These are phyloP conservation scores for Smutsia gigantea DNA, from an alignment of 2,797 vertebrate species.

Conservation along the genomic window DNA sequence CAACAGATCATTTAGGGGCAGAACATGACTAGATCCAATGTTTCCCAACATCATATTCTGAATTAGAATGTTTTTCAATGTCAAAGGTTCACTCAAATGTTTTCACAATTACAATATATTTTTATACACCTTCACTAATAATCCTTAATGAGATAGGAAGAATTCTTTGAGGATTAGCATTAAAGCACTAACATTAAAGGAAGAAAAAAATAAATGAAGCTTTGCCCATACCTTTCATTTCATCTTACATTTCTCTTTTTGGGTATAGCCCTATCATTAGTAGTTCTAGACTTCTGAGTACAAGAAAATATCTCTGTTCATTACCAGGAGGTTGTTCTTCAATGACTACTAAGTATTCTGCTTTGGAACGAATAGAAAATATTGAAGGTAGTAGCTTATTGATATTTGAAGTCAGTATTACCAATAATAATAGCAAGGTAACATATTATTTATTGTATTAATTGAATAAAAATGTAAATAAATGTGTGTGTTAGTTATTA, in stretches of 20 bases:
- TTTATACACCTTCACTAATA: neutral
- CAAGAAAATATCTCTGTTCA: neutral
- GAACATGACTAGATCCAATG: slow-evolving; percentile 12
- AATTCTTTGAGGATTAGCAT: neutral
- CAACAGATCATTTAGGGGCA: slow-evolving; percentile 46
- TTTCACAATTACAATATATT: slow-evolving; percentile 6
- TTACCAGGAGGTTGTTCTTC: neutral
- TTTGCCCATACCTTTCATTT: slow-evolving; percentile 17
- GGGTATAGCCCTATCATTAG: neutral
- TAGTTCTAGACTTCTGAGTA: neutral
- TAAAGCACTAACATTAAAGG: slow-evolving; percentile 21
- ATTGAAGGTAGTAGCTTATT: neutral
- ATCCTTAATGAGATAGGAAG: neutral
- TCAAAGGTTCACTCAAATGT: neutral
- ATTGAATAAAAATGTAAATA: neutral
- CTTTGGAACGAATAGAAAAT: slow-evolving; percentile 12
- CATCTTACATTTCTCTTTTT: neutral
- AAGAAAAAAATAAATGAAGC: neutral
- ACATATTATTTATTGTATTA: neutral
- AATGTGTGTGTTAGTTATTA: neutral
- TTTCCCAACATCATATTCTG: neutral
- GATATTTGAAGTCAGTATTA: neutral
- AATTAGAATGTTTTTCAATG: slow-evolving; percentile 19
- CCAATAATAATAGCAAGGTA: neutral
- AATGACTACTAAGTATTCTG: neutral